A percentile compares a stretch with the other conserved stretches of the same genome.
Conservation (phyloP, 2,797 vertebrate species). For the Xyrichtys novacula region DNA sequence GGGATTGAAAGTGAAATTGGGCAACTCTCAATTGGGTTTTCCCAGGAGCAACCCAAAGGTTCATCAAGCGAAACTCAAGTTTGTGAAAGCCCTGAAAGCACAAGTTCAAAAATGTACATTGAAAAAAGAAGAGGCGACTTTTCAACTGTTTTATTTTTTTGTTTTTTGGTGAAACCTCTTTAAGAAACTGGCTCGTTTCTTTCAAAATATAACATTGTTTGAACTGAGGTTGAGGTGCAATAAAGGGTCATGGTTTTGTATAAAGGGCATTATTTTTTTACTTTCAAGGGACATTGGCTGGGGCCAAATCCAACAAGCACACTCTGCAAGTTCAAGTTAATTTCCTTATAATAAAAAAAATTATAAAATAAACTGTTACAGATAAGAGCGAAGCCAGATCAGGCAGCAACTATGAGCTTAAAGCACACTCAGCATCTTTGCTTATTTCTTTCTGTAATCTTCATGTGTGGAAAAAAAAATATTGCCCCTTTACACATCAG, state of each 20-base stretch:
- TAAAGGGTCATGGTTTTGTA: conserved; percentile 70
- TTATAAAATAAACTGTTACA: conserved; percentile 33
- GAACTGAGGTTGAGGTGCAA: conserved; percentile 56
- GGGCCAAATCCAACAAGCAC: conserved; percentile 67
- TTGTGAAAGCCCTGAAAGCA: not conserved
- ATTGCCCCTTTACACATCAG: conserved; percentile 73
- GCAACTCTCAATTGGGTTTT: conserved; percentile 14
- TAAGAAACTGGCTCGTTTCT: conserved; percentile 1
- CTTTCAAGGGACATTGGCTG: conserved; percentile 62
- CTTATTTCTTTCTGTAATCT: conserved; percentile 59
- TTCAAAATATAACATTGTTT: conserved; percentile 50
- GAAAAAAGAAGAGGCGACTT: conserved; percentile 7
- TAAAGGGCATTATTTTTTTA: conserved; percentile 78
- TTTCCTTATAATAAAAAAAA: conserved; percentile 31
- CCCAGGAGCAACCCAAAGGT: conserved; percentile 15
- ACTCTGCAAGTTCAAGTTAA: conserved; percentile 40
- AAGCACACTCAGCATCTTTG: conserved; percentile 58
- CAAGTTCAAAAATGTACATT: not conserved
- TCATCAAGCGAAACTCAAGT: conserved; percentile 18
- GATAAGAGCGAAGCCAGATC: conserved; percentile 46
- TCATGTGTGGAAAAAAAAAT: conserved; percentile 60
- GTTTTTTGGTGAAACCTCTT: conserved; percentile 20
- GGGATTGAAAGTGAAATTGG: conserved; percentile 43
- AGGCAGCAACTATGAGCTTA: conserved; percentile 47
- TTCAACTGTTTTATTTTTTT: too few relatives aligned